phyloP scores from a whole-genome alignment of 2,113 vertebrate genomes.

The Tricholaema leucomelas region DNA sequence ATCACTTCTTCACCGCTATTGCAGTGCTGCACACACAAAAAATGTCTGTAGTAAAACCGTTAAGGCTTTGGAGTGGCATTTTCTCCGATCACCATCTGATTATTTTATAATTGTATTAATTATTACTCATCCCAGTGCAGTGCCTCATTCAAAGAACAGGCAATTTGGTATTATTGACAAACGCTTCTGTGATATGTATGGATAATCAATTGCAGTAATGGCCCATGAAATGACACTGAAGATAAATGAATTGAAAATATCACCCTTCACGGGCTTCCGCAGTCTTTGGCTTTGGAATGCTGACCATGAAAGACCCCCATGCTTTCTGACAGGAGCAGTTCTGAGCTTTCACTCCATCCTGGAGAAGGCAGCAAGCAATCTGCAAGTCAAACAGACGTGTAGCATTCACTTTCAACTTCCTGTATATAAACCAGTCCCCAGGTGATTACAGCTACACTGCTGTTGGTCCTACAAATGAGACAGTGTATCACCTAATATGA shows the following conservation, averaged over 20 bases:
- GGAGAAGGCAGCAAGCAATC: neutral
- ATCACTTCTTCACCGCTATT: neutral
- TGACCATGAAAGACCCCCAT: neutral
- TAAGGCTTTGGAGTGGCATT: neutral
- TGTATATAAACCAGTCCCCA: neutral
- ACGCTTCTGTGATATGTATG: neutral
- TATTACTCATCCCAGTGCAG: neutral
- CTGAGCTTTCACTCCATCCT: neutral
- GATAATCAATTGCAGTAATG: neutral
- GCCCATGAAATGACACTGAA: neutral
- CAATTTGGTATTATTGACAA: neutral
- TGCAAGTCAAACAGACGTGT: rapidly evolving
- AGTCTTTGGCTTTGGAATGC: neutral
- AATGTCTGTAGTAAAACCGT: neutral
- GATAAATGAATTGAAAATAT: neutral
- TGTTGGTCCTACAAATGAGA: neutral
- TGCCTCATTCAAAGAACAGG: neutral
- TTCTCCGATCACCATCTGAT: neutral
- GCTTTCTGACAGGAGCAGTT: neutral
- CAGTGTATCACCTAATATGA: neutral
- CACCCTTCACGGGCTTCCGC: rapidly evolving
- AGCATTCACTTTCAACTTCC: neutral
- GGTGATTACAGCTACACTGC: neutral
- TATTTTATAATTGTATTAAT: slow-evolving; percentile 30
- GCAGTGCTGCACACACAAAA: neutral